Conservation (phyloP, 2,888 invertebrate species). For the Caenorhabditis sp. region DNA sequence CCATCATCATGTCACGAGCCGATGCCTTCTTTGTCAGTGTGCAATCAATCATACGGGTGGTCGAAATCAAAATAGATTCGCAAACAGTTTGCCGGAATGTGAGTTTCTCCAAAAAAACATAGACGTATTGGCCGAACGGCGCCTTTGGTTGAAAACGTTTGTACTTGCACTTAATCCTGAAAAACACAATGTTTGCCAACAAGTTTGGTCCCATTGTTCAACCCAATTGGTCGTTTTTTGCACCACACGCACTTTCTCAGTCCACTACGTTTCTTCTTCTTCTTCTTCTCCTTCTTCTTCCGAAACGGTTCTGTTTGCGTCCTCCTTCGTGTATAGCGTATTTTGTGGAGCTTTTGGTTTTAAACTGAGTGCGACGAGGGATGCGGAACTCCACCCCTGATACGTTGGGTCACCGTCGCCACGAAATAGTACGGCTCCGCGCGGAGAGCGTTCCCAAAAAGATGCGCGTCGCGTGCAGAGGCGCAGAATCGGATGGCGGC, state of each 20-base stretch:
- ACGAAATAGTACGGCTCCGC: constrained; percentile 49
- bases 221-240: constrained; percentile 27
- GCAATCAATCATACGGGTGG: constrained; percentile 48
- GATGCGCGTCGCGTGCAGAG: constrained; percentile 47
- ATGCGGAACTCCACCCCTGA: constrained; percentile 48
- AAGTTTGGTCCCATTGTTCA: constrained; percentile 45
- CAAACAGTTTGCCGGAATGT: constrained; percentile 11
- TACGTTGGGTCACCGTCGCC: constrained; percentile 45
- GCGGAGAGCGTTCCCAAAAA: constrained; percentile 44
- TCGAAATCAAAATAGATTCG: constrained; percentile 41
- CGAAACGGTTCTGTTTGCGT: constrained; percentile 47
- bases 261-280: constrained; percentile 32
- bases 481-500: constrained; percentile 53
- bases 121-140: not conserved
- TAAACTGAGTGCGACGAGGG: constrained; percentile 30
- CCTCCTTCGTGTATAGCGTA: constrained; percentile 51
- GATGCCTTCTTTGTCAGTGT: constrained; percentile 17
- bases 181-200: constrained; percentile 47
- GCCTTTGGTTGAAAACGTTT: constrained; percentile 6
- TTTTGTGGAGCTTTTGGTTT: constrained; percentile 55
- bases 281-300: not conserved
- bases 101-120: constrained; percentile 9
- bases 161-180: constrained; percentile 45
- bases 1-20: constrained; percentile 41
- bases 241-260: constrained; percentile 28